phyloP scores from a whole-genome alignment of 1,140 invertebrate species.

The Drosophila arawakana region DNA sequence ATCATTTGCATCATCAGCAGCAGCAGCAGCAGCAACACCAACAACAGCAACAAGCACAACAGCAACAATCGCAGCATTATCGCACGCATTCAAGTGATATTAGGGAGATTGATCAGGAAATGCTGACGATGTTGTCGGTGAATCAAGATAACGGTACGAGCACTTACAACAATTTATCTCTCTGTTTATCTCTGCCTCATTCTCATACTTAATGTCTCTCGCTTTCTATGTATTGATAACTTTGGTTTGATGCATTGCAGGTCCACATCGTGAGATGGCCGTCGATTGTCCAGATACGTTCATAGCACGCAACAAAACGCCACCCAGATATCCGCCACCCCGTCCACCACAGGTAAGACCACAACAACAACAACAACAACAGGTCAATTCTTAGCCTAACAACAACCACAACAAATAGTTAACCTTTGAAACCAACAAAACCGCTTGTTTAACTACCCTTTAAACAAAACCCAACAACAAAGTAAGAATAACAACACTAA shows the following conservation, averaged over 20 bases:
- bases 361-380: neutral
- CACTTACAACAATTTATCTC: neutral
- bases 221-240: neutral
- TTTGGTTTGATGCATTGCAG: slow-evolving; percentile 67
- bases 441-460: neutral
- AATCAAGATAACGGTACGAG: slow-evolving; percentile 87
- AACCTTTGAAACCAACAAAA: neutral
- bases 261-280: slow-evolving; percentile 97
- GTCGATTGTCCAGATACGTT: slow-evolving; percentile 99
- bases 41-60: slow-evolving; percentile 36
- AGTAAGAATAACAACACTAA: neutral
- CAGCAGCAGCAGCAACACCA: slow-evolving; percentile 53
- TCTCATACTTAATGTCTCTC: too few relatives aligned
- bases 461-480: slow-evolving; percentile 8
- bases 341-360: slow-evolving; percentile 86
- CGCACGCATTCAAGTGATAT: slow-evolving; percentile 79
- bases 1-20: slow-evolving; percentile 54
- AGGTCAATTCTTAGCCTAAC: neutral
- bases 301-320: slow-evolving; percentile 95
- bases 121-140: slow-evolving; percentile 89
- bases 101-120: slow-evolving; percentile 87
- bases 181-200: neutral
- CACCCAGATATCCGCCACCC: slow-evolving; percentile 94
- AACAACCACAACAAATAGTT: neutral
- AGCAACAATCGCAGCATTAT: slow-evolving; percentile 63